Percentiles rank a stretch among this genome's conserved stretches.
Evolutionary conservation across 2,797 vertebrate genomes (phyloP).

Genomic region (Phrynocephalus forsythii): DNA sequence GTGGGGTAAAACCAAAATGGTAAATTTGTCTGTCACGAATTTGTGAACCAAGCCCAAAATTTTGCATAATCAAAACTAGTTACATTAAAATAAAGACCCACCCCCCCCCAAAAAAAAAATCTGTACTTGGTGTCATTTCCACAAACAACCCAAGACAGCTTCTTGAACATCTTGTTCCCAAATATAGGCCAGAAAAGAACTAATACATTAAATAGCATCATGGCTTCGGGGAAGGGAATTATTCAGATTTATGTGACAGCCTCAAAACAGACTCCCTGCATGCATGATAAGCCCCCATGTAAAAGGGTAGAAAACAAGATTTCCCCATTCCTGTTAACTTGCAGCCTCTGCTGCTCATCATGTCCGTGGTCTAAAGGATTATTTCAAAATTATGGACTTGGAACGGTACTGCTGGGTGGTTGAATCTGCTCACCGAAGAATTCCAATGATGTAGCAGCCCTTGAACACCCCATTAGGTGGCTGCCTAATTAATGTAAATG

Average conservation of each 20-base stretch:
- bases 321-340: neutral
- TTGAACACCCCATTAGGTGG: constrained; percentile 74
- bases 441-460: constrained; percentile 76
- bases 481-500: constrained; percentile 80
- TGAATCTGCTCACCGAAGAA: constrained; percentile 66
- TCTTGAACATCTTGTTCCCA: neutral
- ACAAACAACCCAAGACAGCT: neutral
- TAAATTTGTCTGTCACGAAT: too few species aligned
- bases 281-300: constrained; percentile 51
- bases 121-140: neutral
- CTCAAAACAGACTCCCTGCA: constrained; percentile 28
- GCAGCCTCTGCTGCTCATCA: constrained; percentile 28
- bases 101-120: neutral
- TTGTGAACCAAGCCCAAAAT: too few species aligned
- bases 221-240: constrained; percentile 5
- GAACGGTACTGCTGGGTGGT: constrained; percentile 63
- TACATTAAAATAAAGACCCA: too few species aligned
- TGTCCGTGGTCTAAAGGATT: constrained; percentile 60
- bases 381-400: constrained; percentile 72
- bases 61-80: neutral
- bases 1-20: too few species aligned
- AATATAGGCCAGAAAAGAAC: neutral
- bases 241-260: neutral
- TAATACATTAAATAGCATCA: neutral
- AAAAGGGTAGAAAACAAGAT: constrained; percentile 43